Conservation (phyloP, 2,113 vertebrate genomes). For the Neoarius graeffei region DNA sequence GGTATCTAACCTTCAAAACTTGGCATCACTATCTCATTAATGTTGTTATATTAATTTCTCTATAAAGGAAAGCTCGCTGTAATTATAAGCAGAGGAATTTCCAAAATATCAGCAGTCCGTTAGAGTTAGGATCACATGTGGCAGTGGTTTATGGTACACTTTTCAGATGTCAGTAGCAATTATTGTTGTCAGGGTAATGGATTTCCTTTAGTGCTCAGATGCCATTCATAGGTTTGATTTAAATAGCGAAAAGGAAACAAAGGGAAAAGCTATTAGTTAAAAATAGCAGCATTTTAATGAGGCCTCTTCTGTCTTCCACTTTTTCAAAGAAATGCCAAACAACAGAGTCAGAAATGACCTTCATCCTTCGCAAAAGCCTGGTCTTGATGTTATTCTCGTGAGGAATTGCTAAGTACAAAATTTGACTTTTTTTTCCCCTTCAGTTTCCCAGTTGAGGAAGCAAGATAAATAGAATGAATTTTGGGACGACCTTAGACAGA, state of each 20-base stretch:
- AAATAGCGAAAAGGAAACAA: conserved; percentile 2
- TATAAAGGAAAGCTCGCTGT: neutral
- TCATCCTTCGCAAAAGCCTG: neutral
- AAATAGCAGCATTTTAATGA: neutral
- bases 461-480: neutral
- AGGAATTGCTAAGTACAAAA: neutral
- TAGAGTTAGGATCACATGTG: neutral
- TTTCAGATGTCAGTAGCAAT: conserved; percentile 51
- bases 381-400: neutral
- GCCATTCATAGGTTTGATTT: conserved; percentile 55
- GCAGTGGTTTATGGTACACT: conserved; percentile 4
- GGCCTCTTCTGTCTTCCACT: neutral
- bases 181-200: conserved; percentile 61
- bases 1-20: neutral
- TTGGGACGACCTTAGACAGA: neutral
- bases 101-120: neutral
- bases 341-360: neutral
- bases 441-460: neutral
- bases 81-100: neutral
- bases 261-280: neutral
- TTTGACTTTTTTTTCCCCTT: too few relatives aligned
- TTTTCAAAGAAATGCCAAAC: neutral
- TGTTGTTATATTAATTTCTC: neutral
- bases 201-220: conserved; percentile 51
- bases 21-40: neutral